A percentile compares a stretch with the other conserved stretches of the same genome.
These are phyloP conservation scores for Maccullochella peelii DNA, from an alignment of 2,113 vertebrate genomes.

Conservation along the genomic window DNA sequence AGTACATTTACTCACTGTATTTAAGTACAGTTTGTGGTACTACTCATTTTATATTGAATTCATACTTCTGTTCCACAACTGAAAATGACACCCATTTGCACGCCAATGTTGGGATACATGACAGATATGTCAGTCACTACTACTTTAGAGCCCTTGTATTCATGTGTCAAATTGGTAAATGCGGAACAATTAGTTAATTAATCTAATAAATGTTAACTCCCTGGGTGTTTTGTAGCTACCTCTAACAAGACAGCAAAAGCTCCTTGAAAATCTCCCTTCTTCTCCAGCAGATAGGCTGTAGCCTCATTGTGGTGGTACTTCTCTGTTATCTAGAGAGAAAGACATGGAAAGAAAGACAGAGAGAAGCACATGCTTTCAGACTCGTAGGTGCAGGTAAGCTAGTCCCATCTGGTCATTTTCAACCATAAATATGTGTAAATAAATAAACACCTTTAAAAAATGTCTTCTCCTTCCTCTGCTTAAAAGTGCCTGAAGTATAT, in stretches of 20 bases:
- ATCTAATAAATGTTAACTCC: not conserved
- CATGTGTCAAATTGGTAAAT: not conserved
- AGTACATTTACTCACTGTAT: not conserved
- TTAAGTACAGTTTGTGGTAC: not conserved
- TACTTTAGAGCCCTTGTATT: not conserved
- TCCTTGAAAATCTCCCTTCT: conserved; percentile 92
- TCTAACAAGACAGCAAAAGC: conserved; percentile 93
- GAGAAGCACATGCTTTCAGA: too few relatives aligned
- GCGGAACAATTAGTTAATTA: not conserved
- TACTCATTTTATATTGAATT: not conserved
- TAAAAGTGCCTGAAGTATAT: too few relatives aligned
- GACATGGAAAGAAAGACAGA: too few relatives aligned
- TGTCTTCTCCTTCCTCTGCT: too few relatives aligned
- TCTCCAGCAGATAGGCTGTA: conserved; percentile 92
- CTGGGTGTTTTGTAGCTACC: conserved; percentile 75
- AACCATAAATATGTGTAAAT: too few relatives aligned
- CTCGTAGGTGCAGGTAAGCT: too few relatives aligned
- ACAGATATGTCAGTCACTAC: not conserved
- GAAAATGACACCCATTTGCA: not conserved
- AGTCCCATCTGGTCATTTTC: too few relatives aligned
- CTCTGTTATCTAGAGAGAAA: conserved; percentile 86
- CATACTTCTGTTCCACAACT: not conserved
- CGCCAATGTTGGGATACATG: not conserved
- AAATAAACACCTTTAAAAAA: too few relatives aligned
- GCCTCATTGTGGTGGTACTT: conserved; percentile 89